A percentile compares a stretch with the other conserved stretches of the same genome.
These are phyloP conservation scores for Solea senegalensis DNA, from an alignment of 2,113 vertebrate species.

Conservation along the genomic window DNA sequence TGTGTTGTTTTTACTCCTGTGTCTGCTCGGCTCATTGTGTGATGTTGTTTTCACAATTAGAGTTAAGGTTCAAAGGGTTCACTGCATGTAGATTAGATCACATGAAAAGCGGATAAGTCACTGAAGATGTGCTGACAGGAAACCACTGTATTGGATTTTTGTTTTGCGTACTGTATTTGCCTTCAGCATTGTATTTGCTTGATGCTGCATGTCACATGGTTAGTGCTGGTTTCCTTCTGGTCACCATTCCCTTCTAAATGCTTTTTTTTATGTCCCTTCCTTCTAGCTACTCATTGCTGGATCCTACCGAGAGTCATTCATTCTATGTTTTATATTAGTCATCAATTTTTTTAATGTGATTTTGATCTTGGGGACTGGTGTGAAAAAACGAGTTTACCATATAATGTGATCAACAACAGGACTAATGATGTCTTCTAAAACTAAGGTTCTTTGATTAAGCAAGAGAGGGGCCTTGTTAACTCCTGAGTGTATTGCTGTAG, in stretches of 20 bases:
- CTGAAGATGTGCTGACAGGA: background rate
- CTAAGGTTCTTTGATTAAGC: constrained; percentile 13
- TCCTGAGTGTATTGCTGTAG: background rate
- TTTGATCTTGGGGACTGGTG: constrained; percentile 16
- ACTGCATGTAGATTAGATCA: constrained; percentile 1
- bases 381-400: constrained; percentile 13
- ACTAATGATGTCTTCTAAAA: background rate
- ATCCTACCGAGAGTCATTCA: constrained; percentile 7
- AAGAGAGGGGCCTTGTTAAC: background rate
- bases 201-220: constrained; percentile 36
- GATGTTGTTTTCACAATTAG: background rate
- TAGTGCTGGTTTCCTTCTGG: constrained; percentile 3
- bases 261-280: background rate
- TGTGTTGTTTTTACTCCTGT: background rate
- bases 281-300: background rate
- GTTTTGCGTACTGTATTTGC: background rate
- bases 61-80: background rate
- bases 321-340: background rate
- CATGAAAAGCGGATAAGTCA: background rate
- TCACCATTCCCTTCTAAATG: constrained; percentile 2
- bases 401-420: constrained; percentile 4
- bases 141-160: background rate
- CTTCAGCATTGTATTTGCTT: constrained; percentile 12
- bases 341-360: background rate
- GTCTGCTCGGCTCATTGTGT: background rate